These are phyloP conservation scores for Aptenodytes forsteri DNA, from an alignment of 2,113 vertebrate species.

Conservation along the genomic window DNA sequence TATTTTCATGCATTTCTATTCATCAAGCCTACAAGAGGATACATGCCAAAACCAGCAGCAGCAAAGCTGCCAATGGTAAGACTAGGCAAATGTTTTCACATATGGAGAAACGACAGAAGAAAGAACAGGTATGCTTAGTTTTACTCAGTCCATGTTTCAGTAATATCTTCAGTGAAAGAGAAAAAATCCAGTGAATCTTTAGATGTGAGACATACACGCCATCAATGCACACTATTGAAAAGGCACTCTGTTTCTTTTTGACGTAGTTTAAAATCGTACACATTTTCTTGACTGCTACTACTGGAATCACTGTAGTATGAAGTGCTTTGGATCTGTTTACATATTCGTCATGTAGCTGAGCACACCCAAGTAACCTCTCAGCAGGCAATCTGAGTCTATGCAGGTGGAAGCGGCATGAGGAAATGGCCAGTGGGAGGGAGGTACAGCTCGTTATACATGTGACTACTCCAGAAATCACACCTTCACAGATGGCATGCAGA, in stretches of 20 bases:
- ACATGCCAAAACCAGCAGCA: neutral
- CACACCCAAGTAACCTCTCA: neutral
- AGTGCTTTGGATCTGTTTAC: neutral
- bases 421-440: neutral
- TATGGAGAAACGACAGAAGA: neutral
- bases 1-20: neutral
- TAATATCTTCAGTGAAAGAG: neutral
- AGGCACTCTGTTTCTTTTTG: neutral
- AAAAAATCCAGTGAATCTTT: neutral
- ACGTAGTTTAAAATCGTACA: neutral
- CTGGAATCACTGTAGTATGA: neutral
- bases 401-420: fast-evolving
- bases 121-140: neutral
- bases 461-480: neutral
- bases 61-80: neutral
- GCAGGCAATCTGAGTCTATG: neutral
- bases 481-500: neutral
- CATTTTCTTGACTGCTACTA: neutral
- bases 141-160: neutral
- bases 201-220: neutral
- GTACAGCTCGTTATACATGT: neutral
- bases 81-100: neutral
- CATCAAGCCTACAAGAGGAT: neutral
- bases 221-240: neutral
- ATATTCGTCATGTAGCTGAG: neutral